Conservation (phyloP, 2,888 invertebrate genomes). For the Drosophila neotestacea region DNA sequence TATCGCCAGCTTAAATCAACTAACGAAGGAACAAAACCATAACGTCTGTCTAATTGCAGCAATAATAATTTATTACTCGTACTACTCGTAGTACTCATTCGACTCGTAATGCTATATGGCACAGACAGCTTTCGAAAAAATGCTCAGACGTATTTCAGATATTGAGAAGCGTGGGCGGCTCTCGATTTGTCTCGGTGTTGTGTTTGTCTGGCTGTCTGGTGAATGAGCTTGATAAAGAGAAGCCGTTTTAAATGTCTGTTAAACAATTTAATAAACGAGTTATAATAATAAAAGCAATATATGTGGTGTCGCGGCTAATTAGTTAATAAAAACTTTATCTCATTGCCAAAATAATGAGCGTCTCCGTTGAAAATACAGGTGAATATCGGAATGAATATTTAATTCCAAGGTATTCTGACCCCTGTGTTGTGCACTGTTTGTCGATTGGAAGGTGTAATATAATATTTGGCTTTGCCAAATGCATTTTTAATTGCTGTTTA, state of each 20-base stretch:
- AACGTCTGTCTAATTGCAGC: conserved; percentile 57
- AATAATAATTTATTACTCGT: conserved; percentile 45
- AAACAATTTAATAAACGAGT: conserved; percentile 10
- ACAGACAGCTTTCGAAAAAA: conserved; percentile 35
- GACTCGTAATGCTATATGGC: conserved; percentile 13
- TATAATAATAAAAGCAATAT: conserved; percentile 3
- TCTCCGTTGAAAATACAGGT: conserved; percentile 52
- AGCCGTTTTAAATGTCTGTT: conserved; percentile 1
- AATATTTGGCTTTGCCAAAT: conserved; percentile 7
- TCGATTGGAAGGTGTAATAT: background rate
- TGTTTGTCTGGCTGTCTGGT: conserved; percentile 14
- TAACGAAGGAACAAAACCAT: conserved; percentile 35
- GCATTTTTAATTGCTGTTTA: conserved; percentile 14
- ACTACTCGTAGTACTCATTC: conserved; percentile 6
- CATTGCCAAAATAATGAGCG: conserved; percentile 37
- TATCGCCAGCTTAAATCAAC: conserved; percentile 58
- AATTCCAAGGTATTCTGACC: conserved; percentile 14
- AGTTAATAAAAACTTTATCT: conserved; percentile 6
- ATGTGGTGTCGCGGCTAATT: conserved; percentile 5
- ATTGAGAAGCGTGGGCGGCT: conserved; percentile 60
- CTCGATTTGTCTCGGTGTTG: conserved; percentile 9
- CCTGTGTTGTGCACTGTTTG: background rate
- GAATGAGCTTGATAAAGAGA: background rate
- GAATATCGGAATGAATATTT: conserved; percentile 34
- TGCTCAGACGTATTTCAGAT: conserved; percentile 66